A percentile compares a stretch with the other conserved stretches of the same genome.
Evolutionary conservation across 2,888 invertebrate species (phyloP).

Genomic region (Epicampocera succincta): DNA sequence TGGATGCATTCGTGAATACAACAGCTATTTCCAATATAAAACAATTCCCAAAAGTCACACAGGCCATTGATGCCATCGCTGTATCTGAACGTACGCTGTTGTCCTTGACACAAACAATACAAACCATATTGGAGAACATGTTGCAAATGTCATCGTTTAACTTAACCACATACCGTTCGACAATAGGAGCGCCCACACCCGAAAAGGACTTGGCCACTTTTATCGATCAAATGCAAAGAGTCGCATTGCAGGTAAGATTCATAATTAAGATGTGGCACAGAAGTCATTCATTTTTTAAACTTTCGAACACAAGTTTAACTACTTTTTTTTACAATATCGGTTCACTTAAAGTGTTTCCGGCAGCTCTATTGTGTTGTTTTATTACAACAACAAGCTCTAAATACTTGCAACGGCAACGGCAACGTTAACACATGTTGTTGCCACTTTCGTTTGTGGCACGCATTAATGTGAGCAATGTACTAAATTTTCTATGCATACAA

Average conservation of each 20-base stretch:
- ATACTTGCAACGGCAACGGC: constrained; percentile 32
- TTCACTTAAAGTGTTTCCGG: not conserved
- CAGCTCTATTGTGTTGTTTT: constrained; percentile 9
- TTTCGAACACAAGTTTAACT: too few relatives aligned
- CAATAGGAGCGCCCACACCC: constrained; percentile 81
- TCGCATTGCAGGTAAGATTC: constrained; percentile 80
- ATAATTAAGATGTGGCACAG: too few relatives aligned
- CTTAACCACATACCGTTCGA: constrained; percentile 79
- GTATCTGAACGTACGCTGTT: constrained; percentile 80
- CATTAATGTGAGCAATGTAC: constrained; percentile 12
- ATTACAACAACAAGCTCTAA: not conserved
- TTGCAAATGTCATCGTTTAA: constrained; percentile 80
- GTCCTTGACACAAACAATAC: constrained; percentile 80
- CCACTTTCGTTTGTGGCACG: constrained; percentile 16
- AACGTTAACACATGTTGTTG: not conserved
- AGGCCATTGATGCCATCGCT: constrained; percentile 79
- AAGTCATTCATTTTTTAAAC: too few relatives aligned
- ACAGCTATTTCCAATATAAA: constrained; percentile 83
- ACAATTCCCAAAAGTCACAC: constrained; percentile 80
- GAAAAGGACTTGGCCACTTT: constrained; percentile 82
- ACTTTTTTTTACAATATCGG: too few relatives aligned
- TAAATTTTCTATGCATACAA: constrained; percentile 3
- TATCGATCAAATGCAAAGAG: constrained; percentile 82
- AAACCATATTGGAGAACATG: constrained; percentile 81
- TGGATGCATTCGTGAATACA: constrained; percentile 87